phyloP scores from a whole-genome alignment of 1,140 invertebrate genomes.

The Zaprionus tsacasi region DNA sequence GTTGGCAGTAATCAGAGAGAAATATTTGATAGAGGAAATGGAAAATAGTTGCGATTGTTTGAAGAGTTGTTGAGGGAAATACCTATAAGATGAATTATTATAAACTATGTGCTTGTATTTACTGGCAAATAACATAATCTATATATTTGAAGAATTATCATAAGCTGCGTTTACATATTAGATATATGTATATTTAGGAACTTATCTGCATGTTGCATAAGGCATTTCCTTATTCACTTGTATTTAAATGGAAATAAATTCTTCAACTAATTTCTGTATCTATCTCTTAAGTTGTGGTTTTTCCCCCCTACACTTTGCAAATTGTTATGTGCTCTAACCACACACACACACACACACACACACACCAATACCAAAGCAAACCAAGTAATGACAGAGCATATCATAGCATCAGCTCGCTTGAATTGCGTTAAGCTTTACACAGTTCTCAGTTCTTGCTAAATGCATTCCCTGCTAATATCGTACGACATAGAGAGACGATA shows the following conservation, averaged over 20 bases:
- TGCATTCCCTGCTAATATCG: not conserved
- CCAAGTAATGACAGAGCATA: not conserved
- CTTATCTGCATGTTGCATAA: not conserved
- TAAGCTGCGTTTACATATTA: too few relatives aligned
- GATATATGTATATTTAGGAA: too few relatives aligned
- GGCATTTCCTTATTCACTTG: not conserved
- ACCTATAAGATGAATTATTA: not conserved
- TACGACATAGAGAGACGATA: not conserved
- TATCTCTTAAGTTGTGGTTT: not conserved
- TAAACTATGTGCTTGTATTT: not conserved
- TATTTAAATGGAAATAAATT: not conserved
- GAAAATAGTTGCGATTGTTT: not conserved
- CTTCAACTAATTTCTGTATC: not conserved
- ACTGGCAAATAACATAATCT: not conserved
- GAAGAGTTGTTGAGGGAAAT: not conserved
- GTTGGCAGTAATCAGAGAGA: not conserved
- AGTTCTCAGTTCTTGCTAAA: not conserved
- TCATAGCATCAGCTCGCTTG: not conserved
- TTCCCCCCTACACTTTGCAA: not conserved
- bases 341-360: not conserved
- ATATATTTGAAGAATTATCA: too few relatives aligned
- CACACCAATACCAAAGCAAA: not conserved
- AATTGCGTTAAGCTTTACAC: slow-evolving; percentile 21
- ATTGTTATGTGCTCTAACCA: not conserved
- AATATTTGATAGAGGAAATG: not conserved